Evolutionary conservation across 1,140 invertebrate genomes (phyloP), one percentile per base, ranked within the genome.

Genomic region (Eurytemora carolleeae): DNA sequence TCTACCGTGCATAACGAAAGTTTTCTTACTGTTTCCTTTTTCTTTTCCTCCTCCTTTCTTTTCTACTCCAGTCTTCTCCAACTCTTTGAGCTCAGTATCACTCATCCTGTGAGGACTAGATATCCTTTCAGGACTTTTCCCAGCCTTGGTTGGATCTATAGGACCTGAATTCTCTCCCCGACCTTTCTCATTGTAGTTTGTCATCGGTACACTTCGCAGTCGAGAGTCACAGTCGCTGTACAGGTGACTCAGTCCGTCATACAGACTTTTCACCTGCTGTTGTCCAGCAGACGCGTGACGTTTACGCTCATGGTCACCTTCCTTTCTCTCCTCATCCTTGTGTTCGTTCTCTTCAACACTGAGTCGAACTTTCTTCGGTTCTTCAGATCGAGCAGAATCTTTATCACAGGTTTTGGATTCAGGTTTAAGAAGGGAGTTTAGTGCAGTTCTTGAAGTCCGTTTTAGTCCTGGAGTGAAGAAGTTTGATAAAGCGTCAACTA

Each of bases 211-310:
- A 69, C 71, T 70, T 53, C 59, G 17, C 24, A 60, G 23, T 1
- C 81, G 67, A 72, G 80, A 72, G 59, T 78, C 78, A 55, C 75
- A 75, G 22, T 81, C 77, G 44, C 82, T 81, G 69, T 85, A 90
- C 65, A 87, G 80, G 70, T 88, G 85, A 63, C 85, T 87, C 7
- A 90, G 74, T 1, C 86, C 85, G 71, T 90, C 86, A 72, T 84
- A 87, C 1, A 90, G 72, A 20, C 84, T 81, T 58, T 82, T 82
- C 15, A 87, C 69, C 65, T 84, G 82, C n/a, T 22, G 22, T 53
- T 53, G 31, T 19, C 59, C 44, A 2, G 26, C n/a, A 15, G 59
- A 60, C 2, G 59, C 31, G 23, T 60, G 59, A 17, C 59, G 16
- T 20, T 53, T 52, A 1, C 59, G 26, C 2, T 53, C 59, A 44